These are phyloP conservation scores for Rhineura floridana DNA, from an alignment of 2,113 vertebrate species.

Conservation along the genomic window DNA sequence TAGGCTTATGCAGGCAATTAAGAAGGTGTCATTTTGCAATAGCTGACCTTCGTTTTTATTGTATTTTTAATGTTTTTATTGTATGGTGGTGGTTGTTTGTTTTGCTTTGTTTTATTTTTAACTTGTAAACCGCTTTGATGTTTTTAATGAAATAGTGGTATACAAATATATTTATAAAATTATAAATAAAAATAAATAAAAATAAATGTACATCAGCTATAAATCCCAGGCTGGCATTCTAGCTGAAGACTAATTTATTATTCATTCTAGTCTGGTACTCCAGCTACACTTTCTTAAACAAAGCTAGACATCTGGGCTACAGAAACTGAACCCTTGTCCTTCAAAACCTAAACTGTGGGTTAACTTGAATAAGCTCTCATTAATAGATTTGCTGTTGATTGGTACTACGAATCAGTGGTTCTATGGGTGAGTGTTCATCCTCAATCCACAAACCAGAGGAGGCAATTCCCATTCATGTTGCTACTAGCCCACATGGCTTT, in stretches of 20 bases:
- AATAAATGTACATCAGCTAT: no score
- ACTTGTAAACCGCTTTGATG: no score
- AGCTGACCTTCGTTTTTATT: no score
- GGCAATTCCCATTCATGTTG: neutral
- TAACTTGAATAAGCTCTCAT: neutral
- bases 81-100: no score
- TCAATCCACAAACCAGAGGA: neutral
- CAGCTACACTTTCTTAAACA: neutral
- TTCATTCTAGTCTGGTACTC: neutral
- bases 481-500: neutral
- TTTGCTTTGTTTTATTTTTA: no score
- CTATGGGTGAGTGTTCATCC: neutral
- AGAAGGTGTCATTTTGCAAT: no score
- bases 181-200: no score
- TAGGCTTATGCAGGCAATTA: no score
- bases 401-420: neutral
- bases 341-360: neutral
- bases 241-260: neutral
- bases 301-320: neutral
- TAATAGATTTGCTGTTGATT: neutral
- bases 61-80: no score
- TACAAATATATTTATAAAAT: no score
- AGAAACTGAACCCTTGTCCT: neutral
- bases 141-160: no score
- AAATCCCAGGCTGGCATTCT: no score